Evolutionary conservation across 2,113 vertebrate species (phyloP).

Genomic region (Microcebus murinus): DNA sequence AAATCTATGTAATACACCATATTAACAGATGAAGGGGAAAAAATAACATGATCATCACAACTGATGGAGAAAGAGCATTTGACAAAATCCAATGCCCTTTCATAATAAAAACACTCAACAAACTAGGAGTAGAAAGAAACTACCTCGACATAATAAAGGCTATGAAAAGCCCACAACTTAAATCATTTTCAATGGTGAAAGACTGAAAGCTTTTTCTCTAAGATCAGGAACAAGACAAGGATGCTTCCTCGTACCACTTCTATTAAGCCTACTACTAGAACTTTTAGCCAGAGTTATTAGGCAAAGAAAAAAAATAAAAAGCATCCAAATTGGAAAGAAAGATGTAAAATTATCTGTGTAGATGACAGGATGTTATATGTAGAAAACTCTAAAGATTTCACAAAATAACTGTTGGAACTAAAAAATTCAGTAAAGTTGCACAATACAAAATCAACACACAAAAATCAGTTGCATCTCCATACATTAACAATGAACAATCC

Average conservation of each 20-base stretch:
- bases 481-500: background rate
- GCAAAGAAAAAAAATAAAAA: too few relatives aligned
- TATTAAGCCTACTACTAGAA: too few relatives aligned
- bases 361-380: background rate
- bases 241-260: too few relatives aligned
- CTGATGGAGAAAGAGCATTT: background rate
- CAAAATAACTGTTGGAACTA: background rate
- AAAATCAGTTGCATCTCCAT: background rate
- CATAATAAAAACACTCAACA: background rate
- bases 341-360: background rate
- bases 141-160: too few relatives aligned
- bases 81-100: background rate
- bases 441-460: background rate
- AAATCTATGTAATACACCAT: too few relatives aligned
- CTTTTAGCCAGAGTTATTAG: too few relatives aligned
- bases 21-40: background rate
- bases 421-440: background rate
- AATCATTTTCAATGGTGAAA: too few relatives aligned
- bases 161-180: too few relatives aligned
- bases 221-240: too few relatives aligned
- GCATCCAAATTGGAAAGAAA: too few relatives aligned
- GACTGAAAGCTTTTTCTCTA: too few relatives aligned
- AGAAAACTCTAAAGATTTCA: background rate
- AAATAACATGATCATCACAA: background rate
- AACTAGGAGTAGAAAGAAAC: background rate